A percentile compares a stretch with the other conserved stretches of the same genome.
These are phyloP conservation scores for Peromyscus californicus DNA, from an alignment of 2,113 vertebrate genomes.

Conservation along the genomic window DNA sequence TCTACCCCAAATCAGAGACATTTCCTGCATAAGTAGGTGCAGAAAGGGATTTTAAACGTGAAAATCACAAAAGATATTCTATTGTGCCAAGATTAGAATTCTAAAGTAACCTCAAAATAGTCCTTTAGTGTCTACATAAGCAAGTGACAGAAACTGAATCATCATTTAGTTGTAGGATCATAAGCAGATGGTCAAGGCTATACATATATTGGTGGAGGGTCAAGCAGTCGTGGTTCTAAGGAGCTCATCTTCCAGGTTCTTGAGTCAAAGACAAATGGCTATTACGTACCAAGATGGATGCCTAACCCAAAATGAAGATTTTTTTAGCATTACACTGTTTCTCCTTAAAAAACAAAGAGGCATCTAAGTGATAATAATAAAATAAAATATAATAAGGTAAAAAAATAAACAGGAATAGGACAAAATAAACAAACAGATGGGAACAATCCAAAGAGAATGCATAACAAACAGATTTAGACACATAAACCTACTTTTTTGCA, in stretches of 20 bases:
- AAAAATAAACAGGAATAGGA: background rate
- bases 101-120: background rate
- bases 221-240: background rate
- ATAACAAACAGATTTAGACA: too few relatives aligned
- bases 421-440: background rate
- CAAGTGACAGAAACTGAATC: background rate
- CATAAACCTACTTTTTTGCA: background rate
- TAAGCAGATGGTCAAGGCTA: too few relatives aligned
- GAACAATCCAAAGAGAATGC: background rate
- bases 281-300: background rate
- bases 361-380: background rate
- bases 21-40: background rate
- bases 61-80: background rate
- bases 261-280: background rate
- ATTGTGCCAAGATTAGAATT: background rate
- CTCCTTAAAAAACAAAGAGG: background rate
- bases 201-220: background rate
- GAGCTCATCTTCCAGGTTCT: background rate
- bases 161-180: background rate
- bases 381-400: background rate
- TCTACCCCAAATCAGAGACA: background rate
- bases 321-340: background rate
- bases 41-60: background rate
- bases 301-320: too few relatives aligned
- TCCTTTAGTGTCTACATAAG: background rate